Conservation (phyloP, 2,113 vertebrate genomes). For the Halichoerus grypus region DNA sequence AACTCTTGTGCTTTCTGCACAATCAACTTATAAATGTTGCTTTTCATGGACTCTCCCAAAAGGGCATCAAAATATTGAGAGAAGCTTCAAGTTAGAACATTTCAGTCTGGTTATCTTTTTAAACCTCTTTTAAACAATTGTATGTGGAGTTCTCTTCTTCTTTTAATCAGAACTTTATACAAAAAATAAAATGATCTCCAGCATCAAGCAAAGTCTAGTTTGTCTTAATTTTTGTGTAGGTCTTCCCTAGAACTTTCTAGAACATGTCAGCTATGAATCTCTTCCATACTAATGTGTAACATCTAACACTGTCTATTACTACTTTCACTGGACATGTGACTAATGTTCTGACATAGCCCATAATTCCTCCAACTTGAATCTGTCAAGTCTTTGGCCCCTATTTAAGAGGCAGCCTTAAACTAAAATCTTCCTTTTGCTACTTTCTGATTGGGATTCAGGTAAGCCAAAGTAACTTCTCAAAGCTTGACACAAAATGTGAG, state of each 20-base stretch:
- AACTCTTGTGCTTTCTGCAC: not conserved
- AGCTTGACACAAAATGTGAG: not conserved
- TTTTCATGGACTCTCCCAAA: not conserved
- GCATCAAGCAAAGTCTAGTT: not conserved
- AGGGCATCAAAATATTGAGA: not conserved
- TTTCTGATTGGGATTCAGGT: not conserved
- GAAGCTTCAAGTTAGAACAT: not conserved
- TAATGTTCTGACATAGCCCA: not conserved
- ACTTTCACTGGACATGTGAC: not conserved
- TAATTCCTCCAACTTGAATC: not conserved
- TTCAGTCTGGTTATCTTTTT: not conserved
- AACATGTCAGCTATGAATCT: not conserved
- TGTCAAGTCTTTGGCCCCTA: not conserved
- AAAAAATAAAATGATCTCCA: not conserved
- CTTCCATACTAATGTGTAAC: not conserved
- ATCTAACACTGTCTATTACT: not conserved
- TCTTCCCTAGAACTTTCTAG: not conserved
- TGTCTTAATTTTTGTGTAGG: not conserved
- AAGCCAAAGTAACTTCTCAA: not conserved
- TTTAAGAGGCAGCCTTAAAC: not conserved
- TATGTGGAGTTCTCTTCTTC: not conserved
- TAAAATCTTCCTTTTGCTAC: not conserved
- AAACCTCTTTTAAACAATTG: not conserved
- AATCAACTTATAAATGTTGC: not conserved
- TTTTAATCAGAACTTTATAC: not conserved